Evolutionary conservation across 2,888 invertebrate species (phyloP).

Genomic region (Agrypnus murinus): DNA sequence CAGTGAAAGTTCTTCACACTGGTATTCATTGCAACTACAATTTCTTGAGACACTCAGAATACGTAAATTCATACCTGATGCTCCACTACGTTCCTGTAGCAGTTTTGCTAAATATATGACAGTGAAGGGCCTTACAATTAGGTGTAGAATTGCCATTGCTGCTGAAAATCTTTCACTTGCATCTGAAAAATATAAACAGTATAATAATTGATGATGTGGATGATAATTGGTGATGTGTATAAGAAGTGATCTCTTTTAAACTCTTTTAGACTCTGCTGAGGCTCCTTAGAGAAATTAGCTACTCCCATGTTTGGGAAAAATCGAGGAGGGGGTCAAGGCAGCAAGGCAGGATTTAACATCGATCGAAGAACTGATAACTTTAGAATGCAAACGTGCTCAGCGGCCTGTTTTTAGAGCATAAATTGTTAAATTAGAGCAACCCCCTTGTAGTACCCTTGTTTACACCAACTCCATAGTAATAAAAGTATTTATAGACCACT

Average conservation of each 20-base stretch:
- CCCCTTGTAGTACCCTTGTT: too few species aligned
- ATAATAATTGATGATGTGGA: not conserved
- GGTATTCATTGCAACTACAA: slow-evolving; percentile 14
- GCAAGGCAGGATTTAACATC: too few species aligned
- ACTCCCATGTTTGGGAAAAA: too few species aligned
- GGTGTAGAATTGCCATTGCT: slow-evolving; percentile 48
- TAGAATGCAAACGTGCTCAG: too few species aligned
- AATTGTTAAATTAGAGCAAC: too few species aligned
- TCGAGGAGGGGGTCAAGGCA: too few species aligned
- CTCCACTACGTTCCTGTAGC: slow-evolving; percentile 41
- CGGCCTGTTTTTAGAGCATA: too few species aligned
- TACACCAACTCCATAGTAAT: too few species aligned
- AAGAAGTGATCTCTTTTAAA: not conserved
- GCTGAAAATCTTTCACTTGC: slow-evolving; percentile 47
- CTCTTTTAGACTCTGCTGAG: not conserved
- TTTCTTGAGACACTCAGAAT: slow-evolving; percentile 12
- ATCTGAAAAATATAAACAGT: slow-evolving; percentile 21
- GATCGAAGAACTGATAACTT: too few species aligned
- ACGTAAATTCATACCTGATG: slow-evolving; percentile 27
- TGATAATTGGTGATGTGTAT: not conserved
- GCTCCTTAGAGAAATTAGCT: too few species aligned
- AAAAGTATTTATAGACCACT: too few species aligned
- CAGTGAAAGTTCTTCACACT: slow-evolving; percentile 4
- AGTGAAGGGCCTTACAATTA: slow-evolving; percentile 43
- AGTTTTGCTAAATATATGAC: slow-evolving; percentile 43